Evolutionary conservation across 2,113 vertebrate genomes (phyloP), one percentile per base, ranked within the genome.

Genomic region (Poecile atricapillus): DNA sequence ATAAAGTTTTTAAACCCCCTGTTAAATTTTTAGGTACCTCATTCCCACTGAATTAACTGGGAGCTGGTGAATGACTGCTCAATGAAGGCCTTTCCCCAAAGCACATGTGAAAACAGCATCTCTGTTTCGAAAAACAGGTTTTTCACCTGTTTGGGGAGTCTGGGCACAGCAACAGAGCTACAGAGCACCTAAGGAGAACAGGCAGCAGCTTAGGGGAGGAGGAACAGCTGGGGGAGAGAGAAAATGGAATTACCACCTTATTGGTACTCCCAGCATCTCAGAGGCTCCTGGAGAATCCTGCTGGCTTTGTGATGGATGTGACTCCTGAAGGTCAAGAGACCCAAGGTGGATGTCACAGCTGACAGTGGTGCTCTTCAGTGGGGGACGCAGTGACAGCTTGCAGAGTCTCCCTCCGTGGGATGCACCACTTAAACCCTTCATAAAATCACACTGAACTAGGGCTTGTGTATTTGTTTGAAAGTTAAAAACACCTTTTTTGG

Each of bases 321-420:
- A 59, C 20, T 50, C 39, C 6, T 3, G 41, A 52, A 64, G 76
- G 49, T 24, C 63, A 69, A 30, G 74, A 10, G 74, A 25, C 37
- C 31, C 13, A 4, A 44, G 35, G 65, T 44, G 49, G 68, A 31
- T 71, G 33, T 20, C 62, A 53, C 20, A 70, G 44, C 17, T 55
- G 47, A 10, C 18, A 52, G 37, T 1, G 1, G 7, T 64, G 25
- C 15, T 49, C 13, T 47, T 83, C 76, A 56, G 35, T 7, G 31
- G 27, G 27, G 44, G 56, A 31, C 10, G 17, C 44, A 71, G 30
- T 39, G 39, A 39, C 39, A 79, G 30, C 64, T 18, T 3, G 16
- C 27, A 83, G 47, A 79, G 33, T 2, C 24, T 35, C 10, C 2
- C 41, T 58, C n/a, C 0, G 0, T 43, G 50, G 41, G 30, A 53